Conservation (phyloP, 2,113 vertebrate species). For the Ptilonorhynchus violaceus region DNA sequence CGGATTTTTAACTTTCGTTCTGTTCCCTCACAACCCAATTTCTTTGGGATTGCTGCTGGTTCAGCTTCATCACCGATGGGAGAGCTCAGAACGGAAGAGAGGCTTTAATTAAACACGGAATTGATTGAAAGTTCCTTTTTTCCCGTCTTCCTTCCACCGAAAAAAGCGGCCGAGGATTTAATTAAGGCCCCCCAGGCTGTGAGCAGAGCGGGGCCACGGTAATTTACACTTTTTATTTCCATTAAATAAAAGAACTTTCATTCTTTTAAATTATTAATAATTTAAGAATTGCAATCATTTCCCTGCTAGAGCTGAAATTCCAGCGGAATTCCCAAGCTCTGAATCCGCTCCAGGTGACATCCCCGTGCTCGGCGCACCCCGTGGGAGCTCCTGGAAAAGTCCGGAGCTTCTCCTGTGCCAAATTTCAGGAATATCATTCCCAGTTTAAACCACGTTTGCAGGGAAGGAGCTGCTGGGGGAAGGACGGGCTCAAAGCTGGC, state of each 20-base stretch:
- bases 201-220: background rate
- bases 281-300: too few species aligned
- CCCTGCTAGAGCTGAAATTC: background rate
- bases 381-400: background rate
- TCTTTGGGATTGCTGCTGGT: background rate
- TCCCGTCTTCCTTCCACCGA: background rate
- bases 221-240: constrained; percentile 28
- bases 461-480: background rate
- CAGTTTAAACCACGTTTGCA: background rate
- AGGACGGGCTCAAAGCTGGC: background rate
- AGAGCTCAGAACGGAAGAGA: constrained; percentile 35
- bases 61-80: background rate
- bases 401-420: background rate
- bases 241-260: background rate
- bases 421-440: background rate
- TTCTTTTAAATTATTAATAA: too few species aligned
- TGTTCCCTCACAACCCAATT: background rate
- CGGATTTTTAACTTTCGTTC: background rate
- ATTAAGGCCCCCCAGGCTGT: constrained; percentile 51
- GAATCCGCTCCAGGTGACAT: background rate
- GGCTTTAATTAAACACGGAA: constrained; percentile 46
- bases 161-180: constrained; percentile 48
- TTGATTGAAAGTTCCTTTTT: background rate
- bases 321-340: background rate
- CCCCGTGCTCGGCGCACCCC: rapidly evolving